phyloP scores from a whole-genome alignment of 2,797 vertebrate genomes.

The Hapalemur alaotrensis region DNA sequence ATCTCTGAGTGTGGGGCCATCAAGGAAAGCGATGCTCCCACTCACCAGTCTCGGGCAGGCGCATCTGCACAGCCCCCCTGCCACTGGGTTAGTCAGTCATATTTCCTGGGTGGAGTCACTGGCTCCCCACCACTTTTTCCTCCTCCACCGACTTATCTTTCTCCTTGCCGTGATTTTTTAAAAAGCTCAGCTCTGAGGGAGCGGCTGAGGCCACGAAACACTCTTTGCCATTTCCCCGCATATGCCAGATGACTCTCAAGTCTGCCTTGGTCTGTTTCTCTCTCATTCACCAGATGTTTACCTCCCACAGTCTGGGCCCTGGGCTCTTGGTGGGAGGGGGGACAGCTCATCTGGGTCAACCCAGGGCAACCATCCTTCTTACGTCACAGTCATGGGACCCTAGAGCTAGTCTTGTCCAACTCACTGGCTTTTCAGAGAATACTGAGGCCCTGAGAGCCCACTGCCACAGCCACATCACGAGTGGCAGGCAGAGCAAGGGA shows the following conservation, averaged over 20 bases:
- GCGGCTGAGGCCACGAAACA: neutral
- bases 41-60: neutral
- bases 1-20: neutral
- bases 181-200: neutral
- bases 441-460: neutral
- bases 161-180: neutral
- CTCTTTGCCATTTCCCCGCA: neutral
- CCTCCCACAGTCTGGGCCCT: neutral
- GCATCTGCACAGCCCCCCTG: neutral
- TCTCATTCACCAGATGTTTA: neutral
- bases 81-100: conserved; percentile 31
- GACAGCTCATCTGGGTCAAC: neutral
- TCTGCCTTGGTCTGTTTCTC: neutral
- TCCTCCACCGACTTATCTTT: neutral
- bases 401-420: neutral
- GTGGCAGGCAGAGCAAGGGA: neutral
- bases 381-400: neutral
- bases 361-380: neutral
- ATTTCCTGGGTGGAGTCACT: conserved; percentile 62
- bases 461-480: neutral
- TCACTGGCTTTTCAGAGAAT: neutral
- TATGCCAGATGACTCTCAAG: neutral
- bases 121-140: neutral
- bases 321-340: neutral
- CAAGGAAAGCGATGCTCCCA: neutral